These are phyloP conservation scores for Spisula solida DNA, from an alignment of 2,888 invertebrate species.

Conservation along the genomic window DNA sequence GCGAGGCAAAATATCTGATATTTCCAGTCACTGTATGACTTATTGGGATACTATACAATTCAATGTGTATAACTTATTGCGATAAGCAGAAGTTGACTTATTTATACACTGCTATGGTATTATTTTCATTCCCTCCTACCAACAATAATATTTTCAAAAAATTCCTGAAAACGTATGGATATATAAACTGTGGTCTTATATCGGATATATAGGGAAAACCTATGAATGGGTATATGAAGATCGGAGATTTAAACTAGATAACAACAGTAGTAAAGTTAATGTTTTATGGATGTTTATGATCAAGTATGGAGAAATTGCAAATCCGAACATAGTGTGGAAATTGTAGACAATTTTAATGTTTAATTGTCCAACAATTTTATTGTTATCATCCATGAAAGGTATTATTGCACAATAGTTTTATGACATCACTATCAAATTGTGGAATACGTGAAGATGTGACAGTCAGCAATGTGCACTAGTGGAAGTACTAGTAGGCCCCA, in stretches of 20 bases:
- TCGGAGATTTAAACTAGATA: background rate
- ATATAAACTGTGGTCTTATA: background rate
- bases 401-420: background rate
- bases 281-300: background rate
- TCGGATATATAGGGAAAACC: background rate
- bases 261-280: background rate
- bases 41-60: too few species aligned
- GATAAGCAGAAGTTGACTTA: too few species aligned
- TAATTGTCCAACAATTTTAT: background rate
- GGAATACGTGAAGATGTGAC: conserved; percentile 11
- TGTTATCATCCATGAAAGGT: background rate
- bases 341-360: background rate
- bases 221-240: background rate
- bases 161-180: too few species aligned
- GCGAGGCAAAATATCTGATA: too few species aligned
- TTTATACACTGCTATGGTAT: too few species aligned
- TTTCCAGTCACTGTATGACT: too few species aligned
- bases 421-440: background rate
- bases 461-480: conserved; percentile 66
- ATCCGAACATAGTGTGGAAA: background rate
- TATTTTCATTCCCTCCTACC: too few species aligned
- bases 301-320: background rate
- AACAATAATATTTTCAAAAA: too few species aligned
- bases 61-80: too few species aligned
- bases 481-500: conserved; percentile 60